Evolutionary conservation across 2,113 vertebrate genomes (phyloP).

Genomic region (Canis aureus): DNA sequence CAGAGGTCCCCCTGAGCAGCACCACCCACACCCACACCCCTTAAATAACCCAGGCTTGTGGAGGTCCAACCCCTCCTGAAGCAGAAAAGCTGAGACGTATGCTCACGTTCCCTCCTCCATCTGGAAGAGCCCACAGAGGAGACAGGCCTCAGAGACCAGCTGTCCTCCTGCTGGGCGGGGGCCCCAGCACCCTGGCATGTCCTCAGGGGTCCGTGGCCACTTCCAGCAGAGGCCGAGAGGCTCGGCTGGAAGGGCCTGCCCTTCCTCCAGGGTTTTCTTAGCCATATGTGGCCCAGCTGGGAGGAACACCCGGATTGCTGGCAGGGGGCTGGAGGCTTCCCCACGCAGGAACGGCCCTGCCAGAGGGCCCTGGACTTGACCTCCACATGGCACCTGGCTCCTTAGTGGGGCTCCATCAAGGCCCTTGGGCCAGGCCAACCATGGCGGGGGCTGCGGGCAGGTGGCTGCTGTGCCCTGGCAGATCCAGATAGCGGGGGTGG

Average conservation of each 20-base stretch:
- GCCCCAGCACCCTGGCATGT: neutral
- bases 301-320: rapidly evolving
- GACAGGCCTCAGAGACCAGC: neutral
- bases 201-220: neutral
- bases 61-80: neutral
- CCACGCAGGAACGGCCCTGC: neutral
- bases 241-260: neutral
- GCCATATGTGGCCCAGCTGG: neutral
- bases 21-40: neutral
- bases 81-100: neutral
- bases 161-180: neutral
- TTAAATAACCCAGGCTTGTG: neutral
- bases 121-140: neutral
- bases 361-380: neutral
- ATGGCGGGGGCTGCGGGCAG: neutral
- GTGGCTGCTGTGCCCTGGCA: neutral
- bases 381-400: neutral
- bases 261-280: no score
- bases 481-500: neutral
- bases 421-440: neutral
- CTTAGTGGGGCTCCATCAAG: neutral
- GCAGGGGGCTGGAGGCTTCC: neutral
- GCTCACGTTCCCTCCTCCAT: neutral
- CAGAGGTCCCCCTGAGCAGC: neutral
- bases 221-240: neutral